Conservation (phyloP, 2,113 vertebrate genomes). For the Semicossyphus pulcher region DNA sequence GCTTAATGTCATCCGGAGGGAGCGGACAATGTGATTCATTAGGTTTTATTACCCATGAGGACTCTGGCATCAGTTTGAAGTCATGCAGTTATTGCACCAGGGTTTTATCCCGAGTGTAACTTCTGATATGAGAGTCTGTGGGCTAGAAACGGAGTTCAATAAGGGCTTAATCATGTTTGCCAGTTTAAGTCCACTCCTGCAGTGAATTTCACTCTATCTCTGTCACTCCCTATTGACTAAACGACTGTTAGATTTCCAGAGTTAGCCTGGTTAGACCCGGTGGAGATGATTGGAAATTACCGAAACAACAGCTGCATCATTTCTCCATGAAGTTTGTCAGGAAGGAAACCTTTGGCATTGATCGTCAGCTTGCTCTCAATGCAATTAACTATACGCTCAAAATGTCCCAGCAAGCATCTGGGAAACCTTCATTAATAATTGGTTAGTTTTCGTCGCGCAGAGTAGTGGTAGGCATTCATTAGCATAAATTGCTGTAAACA, state of each 20-base stretch:
- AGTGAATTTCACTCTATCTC: constrained; percentile 39
- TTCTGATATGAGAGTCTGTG: constrained; percentile 46
- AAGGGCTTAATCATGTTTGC: constrained; percentile 64
- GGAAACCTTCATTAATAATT: constrained; percentile 44
- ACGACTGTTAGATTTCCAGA: constrained; percentile 32
- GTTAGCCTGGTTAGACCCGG: constrained; percentile 23
- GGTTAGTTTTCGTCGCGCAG: constrained; percentile 35
- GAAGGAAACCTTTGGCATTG: constrained; percentile 28
- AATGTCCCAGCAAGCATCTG: not conserved
- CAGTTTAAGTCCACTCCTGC: constrained; percentile 47
- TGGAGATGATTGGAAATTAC: constrained; percentile 47
- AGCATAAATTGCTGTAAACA: constrained; percentile 33
- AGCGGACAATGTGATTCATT: constrained; percentile 43
- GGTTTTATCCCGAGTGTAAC: constrained; percentile 22
- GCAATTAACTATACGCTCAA: constrained; percentile 38
- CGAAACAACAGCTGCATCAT: constrained; percentile 20
- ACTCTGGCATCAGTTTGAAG: constrained; percentile 37
- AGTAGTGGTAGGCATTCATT: constrained; percentile 20
- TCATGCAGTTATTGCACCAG: constrained; percentile 28
- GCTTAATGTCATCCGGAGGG: constrained; percentile 35
- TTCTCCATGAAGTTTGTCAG: constrained; percentile 30
- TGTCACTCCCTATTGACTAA: constrained; percentile 58
- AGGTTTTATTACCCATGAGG: constrained; percentile 51
- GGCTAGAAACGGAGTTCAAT: constrained; percentile 52
- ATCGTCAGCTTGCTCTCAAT: constrained; percentile 32